These are phyloP conservation scores for Orthonevra nobilis DNA, from an alignment of 2,888 invertebrate species.

Conservation along the genomic window DNA sequence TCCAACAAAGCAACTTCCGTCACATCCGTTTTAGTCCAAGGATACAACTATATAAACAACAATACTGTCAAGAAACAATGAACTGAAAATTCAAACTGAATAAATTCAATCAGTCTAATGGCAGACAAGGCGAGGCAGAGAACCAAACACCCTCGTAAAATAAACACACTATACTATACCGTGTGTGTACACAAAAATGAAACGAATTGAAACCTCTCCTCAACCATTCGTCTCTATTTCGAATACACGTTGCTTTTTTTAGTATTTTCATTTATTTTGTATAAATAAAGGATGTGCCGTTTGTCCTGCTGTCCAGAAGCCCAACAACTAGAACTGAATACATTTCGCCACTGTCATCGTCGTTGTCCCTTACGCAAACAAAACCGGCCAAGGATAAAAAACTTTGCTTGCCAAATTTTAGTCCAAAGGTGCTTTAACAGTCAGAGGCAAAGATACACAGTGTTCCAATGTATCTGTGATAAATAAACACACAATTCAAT, in stretches of 20 bases:
- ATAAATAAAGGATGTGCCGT: conserved; percentile 70
- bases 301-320: too few relatives aligned
- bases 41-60: conserved; percentile 18
- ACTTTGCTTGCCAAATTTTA: conserved; percentile 68
- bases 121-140: conserved; percentile 51
- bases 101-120: conserved; percentile 70
- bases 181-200: conserved; percentile 34
- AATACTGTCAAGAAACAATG: conserved; percentile 46
- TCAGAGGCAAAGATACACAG: not conserved
- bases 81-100: conserved; percentile 71
- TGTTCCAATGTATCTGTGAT: conserved; percentile 1
- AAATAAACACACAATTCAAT: conserved; percentile 69
- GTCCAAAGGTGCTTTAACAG: conserved; percentile 55
- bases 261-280: conserved; percentile 70
- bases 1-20: not conserved
- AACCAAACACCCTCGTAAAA: conserved; percentile 61
- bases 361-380: conserved; percentile 60
- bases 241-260: conserved; percentile 48
- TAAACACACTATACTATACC: conserved; percentile 54
- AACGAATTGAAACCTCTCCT: conserved; percentile 48
- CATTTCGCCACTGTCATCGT: conserved; percentile 65
- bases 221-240: conserved; percentile 7
- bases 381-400: conserved; percentile 60
- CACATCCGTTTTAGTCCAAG: conserved; percentile 38
- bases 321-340: conserved; percentile 58